Conservation (phyloP, 2,113 vertebrate genomes). For the Gymnocephalus cernua region DNA sequence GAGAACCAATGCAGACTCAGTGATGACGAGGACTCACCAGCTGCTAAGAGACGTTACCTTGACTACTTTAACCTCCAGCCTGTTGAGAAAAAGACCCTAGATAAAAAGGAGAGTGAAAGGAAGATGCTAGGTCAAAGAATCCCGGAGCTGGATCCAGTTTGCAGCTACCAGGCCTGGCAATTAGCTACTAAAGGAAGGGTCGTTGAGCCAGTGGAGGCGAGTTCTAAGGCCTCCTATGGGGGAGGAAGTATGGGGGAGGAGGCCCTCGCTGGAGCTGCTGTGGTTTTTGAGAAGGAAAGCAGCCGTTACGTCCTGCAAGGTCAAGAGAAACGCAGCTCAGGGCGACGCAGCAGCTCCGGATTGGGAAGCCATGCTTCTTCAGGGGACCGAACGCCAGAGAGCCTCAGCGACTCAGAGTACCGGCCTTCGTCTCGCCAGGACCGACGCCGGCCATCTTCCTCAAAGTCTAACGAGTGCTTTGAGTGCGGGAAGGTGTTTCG, state of each 20-base stretch:
- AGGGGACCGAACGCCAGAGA: conserved; percentile 79
- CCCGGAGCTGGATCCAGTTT: conserved; percentile 92
- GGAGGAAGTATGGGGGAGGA: conserved; percentile 81
- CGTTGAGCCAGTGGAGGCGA: conserved; percentile 88
- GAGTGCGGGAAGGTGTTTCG: conserved; percentile 97
- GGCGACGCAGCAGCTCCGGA: conserved; percentile 73
- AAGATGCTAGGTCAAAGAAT: conserved; percentile 87
- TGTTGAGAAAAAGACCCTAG: conserved; percentile 60
- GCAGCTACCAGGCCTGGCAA: conserved; percentile 97
- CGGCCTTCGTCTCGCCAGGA: conserved; percentile 88
- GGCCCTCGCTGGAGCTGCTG: conserved; percentile 82
- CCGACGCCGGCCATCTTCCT: conserved; percentile 77
- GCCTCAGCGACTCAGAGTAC: conserved; percentile 87
- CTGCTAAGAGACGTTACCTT: conserved; percentile 89
- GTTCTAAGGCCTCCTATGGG: conserved; percentile 82
- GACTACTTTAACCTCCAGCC: conserved; percentile 89
- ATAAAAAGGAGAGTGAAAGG: conserved; percentile 45
- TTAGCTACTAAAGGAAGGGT: conserved; percentile 92
- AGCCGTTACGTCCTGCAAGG: conserved; percentile 88
- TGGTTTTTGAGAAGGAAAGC: conserved; percentile 90
- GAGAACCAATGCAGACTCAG: conserved; percentile 45
- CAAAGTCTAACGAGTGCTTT: conserved; percentile 92
- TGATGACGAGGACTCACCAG: conserved; percentile 74
- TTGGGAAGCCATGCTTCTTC: conserved; percentile 63
- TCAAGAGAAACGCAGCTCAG: conserved; percentile 89